phyloP scores from a whole-genome alignment of 2,888 invertebrate genomes.

The Drosophila engyochracea region DNA sequence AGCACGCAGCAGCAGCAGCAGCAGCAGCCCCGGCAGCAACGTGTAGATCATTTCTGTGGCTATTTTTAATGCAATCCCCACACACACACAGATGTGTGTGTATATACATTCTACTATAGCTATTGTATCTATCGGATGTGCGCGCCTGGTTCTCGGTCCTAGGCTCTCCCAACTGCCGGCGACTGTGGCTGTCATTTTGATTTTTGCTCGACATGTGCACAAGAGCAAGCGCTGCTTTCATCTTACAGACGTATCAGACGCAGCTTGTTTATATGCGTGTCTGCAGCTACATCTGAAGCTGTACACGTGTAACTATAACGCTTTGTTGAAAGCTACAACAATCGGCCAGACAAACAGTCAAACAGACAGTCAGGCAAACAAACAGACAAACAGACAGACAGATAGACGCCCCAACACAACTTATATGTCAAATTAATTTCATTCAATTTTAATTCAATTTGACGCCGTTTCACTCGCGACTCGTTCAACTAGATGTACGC shows the following conservation, averaged over 20 bases:
- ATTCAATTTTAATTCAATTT: slow-evolving; percentile 81
- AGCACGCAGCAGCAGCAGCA: neutral
- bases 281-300: slow-evolving; percentile 36
- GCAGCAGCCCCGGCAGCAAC: slow-evolving; percentile 49
- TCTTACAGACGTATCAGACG: slow-evolving; percentile 44
- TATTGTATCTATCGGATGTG: slow-evolving; percentile 58
- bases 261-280: slow-evolving; percentile 27
- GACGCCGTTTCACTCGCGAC: slow-evolving; percentile 67
- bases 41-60: slow-evolving; percentile 63
- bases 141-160: slow-evolving; percentile 35
- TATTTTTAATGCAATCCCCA: slow-evolving; percentile 67
- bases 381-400: slow-evolving; percentile 20
- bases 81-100: slow-evolving; percentile 16
- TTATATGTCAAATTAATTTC: slow-evolving; percentile 79
- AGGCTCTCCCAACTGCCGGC: slow-evolving; percentile 15
- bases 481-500: slow-evolving; percentile 24
- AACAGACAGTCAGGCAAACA: slow-evolving; percentile 22
- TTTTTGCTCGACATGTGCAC: slow-evolving; percentile 69
- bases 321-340: slow-evolving; percentile 69
- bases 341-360: slow-evolving; percentile 31
- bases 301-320: slow-evolving; percentile 70
- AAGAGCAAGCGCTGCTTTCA: slow-evolving; percentile 60
- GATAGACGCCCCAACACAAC: slow-evolving; percentile 58
- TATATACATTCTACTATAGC: slow-evolving; percentile 1
- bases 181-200: slow-evolving; percentile 68